These are phyloP conservation scores for Galbula dea DNA, from an alignment of 2,113 vertebrate species.

Conservation along the genomic window DNA sequence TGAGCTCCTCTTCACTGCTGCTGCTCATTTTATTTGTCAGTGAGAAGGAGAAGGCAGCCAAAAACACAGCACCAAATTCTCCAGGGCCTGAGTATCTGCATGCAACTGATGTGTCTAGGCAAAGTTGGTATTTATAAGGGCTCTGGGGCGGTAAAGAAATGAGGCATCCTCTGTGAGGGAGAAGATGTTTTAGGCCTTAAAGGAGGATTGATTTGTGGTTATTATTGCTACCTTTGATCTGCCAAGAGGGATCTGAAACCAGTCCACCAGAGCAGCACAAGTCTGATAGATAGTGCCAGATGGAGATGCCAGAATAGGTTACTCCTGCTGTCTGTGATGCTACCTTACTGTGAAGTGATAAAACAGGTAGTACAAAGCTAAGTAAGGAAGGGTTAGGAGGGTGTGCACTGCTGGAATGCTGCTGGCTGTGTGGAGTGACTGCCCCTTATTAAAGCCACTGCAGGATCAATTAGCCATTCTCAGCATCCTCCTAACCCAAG, in stretches of 20 bases:
- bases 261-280: slow-evolving; percentile 25
- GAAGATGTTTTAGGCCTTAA: slow-evolving; percentile 22
- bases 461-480: not conserved
- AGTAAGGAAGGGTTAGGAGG: not conserved
- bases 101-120: not conserved
- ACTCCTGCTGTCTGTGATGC: not conserved
- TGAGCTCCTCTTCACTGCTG: not conserved
- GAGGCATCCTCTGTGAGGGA: not conserved
- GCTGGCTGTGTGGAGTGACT: not conserved
- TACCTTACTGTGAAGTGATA: slow-evolving; percentile 7
- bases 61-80: not conserved
- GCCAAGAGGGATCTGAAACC: slow-evolving; percentile 50
- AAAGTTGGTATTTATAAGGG: slow-evolving; percentile 7
- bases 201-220: slow-evolving; percentile 64
- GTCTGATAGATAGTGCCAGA: slow-evolving; percentile 40
- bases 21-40: not conserved
- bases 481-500: not conserved
- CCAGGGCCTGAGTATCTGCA: not conserved
- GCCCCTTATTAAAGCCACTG: not conserved
- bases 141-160: not conserved
- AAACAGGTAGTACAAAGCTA: not conserved
- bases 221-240: slow-evolving; percentile 53
- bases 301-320: slow-evolving; percentile 48
- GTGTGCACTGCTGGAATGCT: not conserved
- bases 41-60: not conserved